phyloP scores from a whole-genome alignment of 2,888 invertebrate species.

The Sinhomidia bicolor region DNA sequence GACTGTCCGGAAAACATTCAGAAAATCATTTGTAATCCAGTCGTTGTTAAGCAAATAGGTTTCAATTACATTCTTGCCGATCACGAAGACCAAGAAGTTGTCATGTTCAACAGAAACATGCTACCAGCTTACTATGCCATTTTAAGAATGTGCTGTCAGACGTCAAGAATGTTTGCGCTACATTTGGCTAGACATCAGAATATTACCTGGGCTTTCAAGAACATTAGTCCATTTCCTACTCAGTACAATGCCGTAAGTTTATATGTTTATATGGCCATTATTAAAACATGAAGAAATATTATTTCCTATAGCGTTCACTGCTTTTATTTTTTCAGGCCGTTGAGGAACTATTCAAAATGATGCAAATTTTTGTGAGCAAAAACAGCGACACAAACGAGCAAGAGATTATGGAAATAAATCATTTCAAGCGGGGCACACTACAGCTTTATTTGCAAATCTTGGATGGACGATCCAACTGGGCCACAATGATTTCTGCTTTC shows the following conservation, averaged over 20 bases:
- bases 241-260: conserved; percentile 89
- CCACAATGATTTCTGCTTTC: conserved; percentile 94
- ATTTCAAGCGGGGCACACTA: conserved; percentile 92
- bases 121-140: conserved; percentile 95
- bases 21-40: conserved; percentile 92
- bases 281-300: no score
- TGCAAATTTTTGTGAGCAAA: conserved; percentile 93
- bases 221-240: conserved; percentile 97
- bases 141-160: conserved; percentile 93
- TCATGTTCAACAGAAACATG: conserved; percentile 96
- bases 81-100: conserved; percentile 97
- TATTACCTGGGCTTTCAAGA: conserved; percentile 97
- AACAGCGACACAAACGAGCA: conserved; percentile 90
- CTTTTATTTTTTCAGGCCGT: conserved; percentile 86
- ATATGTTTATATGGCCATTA: conserved; percentile 15
- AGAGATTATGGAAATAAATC: conserved; percentile 91
- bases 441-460: conserved; percentile 94
- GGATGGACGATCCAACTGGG: conserved; percentile 96
- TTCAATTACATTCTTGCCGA: conserved; percentile 99
- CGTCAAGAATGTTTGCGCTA: conserved; percentile 92
- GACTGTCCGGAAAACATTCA: conserved; percentile 97
- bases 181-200: conserved; percentile 96
- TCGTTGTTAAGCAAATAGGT: conserved; percentile 96
- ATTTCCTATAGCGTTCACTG: conserved; percentile 13
- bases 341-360: conserved; percentile 94